Evolutionary conservation across 2,113 vertebrate genomes (phyloP), one percentile per base, ranked within the genome.

Genomic region (Trogon surrucura): DNA sequence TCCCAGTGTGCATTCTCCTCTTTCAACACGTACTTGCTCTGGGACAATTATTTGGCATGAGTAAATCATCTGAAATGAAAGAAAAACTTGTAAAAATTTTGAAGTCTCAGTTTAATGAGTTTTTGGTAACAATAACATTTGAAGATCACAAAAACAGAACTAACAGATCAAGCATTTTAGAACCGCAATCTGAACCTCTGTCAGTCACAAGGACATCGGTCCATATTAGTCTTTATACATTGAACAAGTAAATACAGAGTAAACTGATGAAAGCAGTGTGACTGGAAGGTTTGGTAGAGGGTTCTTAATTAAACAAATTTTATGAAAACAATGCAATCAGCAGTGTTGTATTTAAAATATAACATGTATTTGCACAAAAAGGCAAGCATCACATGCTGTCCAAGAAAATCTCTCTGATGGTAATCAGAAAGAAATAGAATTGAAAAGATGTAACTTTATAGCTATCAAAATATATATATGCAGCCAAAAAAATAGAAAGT

Each of bases 21-120:
- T 96, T 97, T 97, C 85, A 93, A 88, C 89, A 92, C 91, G 32
- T 91, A 84, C 74, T 41, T 80, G 71, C 62, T 72, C 56, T 90
- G 79, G 85, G 87, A 91, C 77, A 95, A 67, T 79, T 95, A 86
- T 91, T 93, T 95, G 94, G 92, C 80, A 82, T 80, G 50, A 48
- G 22, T 58, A 89, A 92, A 13, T 25, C n/a, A 86, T 60, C 5
- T 82, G 34, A 97, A 95, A 81, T 66, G 64, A 88, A 91, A 85
- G 13, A 94, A 54, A 7, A 58, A 93, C 93, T 91, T 73, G 41
- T 54, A 88, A 94, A 95, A 94, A 51, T 79, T 27, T 51, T 89
- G 64, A 91, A 83, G 34, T 18, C n/a, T 93, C 58, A 73, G 48
- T 41, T 91, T 93, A 85, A 93, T 11, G 16, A 14, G 6, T 32